Conservation (phyloP, 2,888 invertebrate genomes). For the Auanema freiburgensis region DNA sequence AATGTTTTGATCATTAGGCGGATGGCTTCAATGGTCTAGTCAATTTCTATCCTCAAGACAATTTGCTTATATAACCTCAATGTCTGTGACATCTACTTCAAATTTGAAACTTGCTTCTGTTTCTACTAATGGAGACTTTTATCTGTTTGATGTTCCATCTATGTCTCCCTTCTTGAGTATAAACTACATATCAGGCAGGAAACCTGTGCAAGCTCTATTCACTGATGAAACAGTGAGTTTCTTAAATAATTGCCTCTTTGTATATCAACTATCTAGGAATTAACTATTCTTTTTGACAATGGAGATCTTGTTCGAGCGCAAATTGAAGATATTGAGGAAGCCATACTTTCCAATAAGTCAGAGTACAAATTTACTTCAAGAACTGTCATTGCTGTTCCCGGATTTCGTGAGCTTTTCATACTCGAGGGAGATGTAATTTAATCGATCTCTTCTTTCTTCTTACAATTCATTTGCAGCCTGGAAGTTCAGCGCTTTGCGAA, state of each 20-base stretch:
- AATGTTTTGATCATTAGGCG: background rate
- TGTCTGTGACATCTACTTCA: conserved; percentile 27
- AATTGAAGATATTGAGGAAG: conserved; percentile 28
- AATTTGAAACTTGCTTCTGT: conserved; percentile 23
- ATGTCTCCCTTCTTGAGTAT: conserved; percentile 17
- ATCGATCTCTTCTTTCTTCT: background rate
- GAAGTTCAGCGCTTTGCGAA: conserved; percentile 30
- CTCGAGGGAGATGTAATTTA: conserved; percentile 27
- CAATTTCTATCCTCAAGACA: no score
- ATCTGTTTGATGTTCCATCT: conserved; percentile 35
- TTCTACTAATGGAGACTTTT: conserved; percentile 37
- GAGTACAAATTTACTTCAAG: conserved; percentile 29
- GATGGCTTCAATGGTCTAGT: no score
- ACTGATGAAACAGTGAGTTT: conserved; percentile 32
- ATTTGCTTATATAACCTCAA: conserved; percentile 25
- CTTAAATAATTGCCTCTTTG: no score
- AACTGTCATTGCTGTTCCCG: conserved; percentile 31
- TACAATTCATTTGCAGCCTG: conserved; percentile 16
- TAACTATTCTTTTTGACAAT: conserved; percentile 36
- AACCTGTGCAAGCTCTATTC: conserved; percentile 35
- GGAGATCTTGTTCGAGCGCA: conserved; percentile 32
- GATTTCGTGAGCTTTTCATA: conserved; percentile 37
- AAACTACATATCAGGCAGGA: conserved; percentile 29
- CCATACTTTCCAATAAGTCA: background rate
- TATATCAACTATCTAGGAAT: no score